A percentile compares a stretch with the other conserved stretches of the same genome.
Conservation (phyloP, 2,797 vertebrate genomes). For the Caiman crocodilus region DNA sequence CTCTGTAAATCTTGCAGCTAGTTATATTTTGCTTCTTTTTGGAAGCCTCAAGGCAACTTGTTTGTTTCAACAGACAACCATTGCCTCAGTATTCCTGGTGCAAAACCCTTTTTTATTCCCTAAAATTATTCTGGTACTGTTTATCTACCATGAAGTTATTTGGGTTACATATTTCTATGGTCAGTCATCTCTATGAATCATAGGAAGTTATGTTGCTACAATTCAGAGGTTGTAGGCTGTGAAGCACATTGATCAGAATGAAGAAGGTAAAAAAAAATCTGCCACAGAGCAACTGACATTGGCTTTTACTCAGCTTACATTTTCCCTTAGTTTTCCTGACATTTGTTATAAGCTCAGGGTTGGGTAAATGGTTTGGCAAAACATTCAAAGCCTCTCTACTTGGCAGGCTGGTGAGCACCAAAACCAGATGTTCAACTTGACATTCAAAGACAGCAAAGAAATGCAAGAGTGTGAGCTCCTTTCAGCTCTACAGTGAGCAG, state of each 20-base stretch:
- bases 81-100: slow-evolving; percentile 14
- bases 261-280: not conserved
- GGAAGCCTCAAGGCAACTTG: not conserved
- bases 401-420: slow-evolving; percentile 28
- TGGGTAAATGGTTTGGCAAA: slow-evolving; percentile 54
- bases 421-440: slow-evolving; percentile 51
- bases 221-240: slow-evolving; percentile 16
- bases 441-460: slow-evolving; percentile 43
- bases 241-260: slow-evolving; percentile 43
- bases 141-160: slow-evolving; percentile 19
- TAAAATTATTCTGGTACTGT: slow-evolving; percentile 6
- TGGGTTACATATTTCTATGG: slow-evolving; percentile 33
- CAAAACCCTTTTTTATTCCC: not conserved
- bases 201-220: not conserved
- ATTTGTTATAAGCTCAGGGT: slow-evolving; percentile 51
- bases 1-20: not conserved
- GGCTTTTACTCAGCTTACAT: slow-evolving; percentile 39
- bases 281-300: slow-evolving; percentile 38
- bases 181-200: slow-evolving; percentile 2
- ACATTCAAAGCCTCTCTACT: slow-evolving; percentile 40
- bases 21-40: not conserved
- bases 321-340: slow-evolving; percentile 43
- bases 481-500: slow-evolving; percentile 4
- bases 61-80: slow-evolving; percentile 1
- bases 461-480: not conserved